phyloP scores from a whole-genome alignment of 1,140 invertebrate genomes.

The Bombus vancouverensis region DNA sequence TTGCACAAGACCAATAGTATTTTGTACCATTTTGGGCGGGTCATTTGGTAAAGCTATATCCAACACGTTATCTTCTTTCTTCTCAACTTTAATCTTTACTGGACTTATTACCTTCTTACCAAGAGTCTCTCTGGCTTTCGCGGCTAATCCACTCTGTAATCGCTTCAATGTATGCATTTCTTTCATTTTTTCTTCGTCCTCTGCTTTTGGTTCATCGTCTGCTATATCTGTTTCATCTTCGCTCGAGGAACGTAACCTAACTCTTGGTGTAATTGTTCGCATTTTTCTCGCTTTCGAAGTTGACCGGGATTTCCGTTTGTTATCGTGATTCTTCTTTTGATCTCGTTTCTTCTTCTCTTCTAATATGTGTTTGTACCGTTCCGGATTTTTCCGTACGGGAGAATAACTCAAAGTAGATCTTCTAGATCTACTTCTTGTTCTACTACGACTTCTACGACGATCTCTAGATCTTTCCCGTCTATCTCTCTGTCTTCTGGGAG shows the following conservation, averaged over 20 bases:
- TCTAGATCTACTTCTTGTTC: constrained; percentile 75
- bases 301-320: constrained; percentile 73
- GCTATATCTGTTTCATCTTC: constrained; percentile 85
- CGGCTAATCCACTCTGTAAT: constrained; percentile 85
- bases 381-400: constrained; percentile 85
- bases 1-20: constrained; percentile 12
- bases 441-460: constrained; percentile 59
- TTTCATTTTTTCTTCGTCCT: constrained; percentile 81
- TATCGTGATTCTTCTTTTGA: constrained; percentile 61
- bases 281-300: constrained; percentile 58
- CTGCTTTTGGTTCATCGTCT: constrained; percentile 82
- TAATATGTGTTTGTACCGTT: constrained; percentile 85
- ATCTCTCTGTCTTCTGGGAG: constrained; percentile 57
- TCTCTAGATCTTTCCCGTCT: constrained; percentile 70
- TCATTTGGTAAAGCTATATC: constrained; percentile 74
- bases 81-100: constrained; percentile 71
- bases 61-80: constrained; percentile 68
- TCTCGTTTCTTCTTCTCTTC: constrained; percentile 78
- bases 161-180: constrained; percentile 86
- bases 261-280: constrained; percentile 79
- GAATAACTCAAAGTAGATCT: constrained; percentile 87
- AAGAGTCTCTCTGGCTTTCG: constrained; percentile 84
- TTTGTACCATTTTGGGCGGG: constrained; percentile 50
- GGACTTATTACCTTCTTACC: constrained; percentile 78
- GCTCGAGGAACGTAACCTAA: constrained; percentile 85